Conservation (phyloP, 2,888 invertebrate genomes). For the Protophormia terraenovae region DNA sequence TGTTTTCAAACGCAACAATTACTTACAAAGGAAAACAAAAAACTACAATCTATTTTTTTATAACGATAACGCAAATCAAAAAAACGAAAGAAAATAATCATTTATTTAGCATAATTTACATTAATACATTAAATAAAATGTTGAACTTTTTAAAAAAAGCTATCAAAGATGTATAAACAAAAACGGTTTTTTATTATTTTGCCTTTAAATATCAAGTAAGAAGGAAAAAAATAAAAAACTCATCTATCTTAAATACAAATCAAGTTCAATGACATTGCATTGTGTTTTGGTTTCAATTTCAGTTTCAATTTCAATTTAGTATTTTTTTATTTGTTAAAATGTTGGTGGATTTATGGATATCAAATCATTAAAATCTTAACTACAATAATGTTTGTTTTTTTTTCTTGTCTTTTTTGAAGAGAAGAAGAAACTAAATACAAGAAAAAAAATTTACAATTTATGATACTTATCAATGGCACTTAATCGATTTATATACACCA, state of each 20-base stretch:
- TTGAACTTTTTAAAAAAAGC: too few relatives aligned
- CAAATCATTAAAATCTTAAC: slow-evolving; percentile 60
- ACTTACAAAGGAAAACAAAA: not conserved
- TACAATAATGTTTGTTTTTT: slow-evolving; percentile 1
- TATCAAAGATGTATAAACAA: slow-evolving; percentile 6
- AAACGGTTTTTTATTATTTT: not conserved
- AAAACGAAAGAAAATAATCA: not conserved
- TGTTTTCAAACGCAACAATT: not conserved
- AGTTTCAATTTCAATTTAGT: not conserved
- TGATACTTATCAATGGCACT: slow-evolving; percentile 68
- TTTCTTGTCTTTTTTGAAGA: not conserved
- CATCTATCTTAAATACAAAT: slow-evolving; percentile 10
- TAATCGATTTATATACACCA: slow-evolving; percentile 70
- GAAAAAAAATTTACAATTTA: slow-evolving; percentile 43
- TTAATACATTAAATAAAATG: slow-evolving; percentile 15
- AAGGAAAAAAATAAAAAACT: not conserved
- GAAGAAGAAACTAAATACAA: slow-evolving; percentile 10
- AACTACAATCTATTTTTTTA: slow-evolving; percentile 1
- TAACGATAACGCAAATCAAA: not conserved
- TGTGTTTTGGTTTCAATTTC: slow-evolving; percentile 7
- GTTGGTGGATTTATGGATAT: slow-evolving; percentile 53
- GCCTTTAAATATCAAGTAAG: not conserved
- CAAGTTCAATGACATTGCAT: slow-evolving; percentile 54
- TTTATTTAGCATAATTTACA: slow-evolving; percentile 30
- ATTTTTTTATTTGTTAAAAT: not conserved